A percentile compares a stretch with the other conserved stretches of the same genome.
Evolutionary conservation across 2,797 vertebrate genomes (phyloP).

Genomic region (Cheirogaleus major): DNA sequence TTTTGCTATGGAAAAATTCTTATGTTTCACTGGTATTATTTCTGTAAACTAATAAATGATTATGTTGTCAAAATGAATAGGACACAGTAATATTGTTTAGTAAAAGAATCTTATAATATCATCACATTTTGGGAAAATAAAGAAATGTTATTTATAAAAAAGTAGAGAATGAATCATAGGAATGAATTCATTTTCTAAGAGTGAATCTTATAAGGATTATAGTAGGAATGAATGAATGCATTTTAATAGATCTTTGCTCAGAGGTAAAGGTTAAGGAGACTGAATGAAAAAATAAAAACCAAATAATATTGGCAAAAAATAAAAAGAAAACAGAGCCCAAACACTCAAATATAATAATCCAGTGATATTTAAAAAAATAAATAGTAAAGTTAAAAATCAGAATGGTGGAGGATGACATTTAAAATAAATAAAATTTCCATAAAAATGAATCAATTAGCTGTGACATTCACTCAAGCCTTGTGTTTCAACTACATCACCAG

Average conservation of each 20-base stretch:
- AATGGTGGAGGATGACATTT: not conserved
- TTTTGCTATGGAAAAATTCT: not conserved
- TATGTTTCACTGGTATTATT: not conserved
- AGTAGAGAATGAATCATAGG: not conserved
- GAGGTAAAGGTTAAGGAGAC: not conserved
- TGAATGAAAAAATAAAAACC: not conserved
- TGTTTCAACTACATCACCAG: not conserved
- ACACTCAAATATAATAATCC: not conserved
- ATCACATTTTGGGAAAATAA: not conserved
- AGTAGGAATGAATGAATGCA: not conserved
- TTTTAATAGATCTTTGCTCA: not conserved
- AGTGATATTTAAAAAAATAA: not conserved
- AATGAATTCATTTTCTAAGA: not conserved
- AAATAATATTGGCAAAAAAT: not conserved
- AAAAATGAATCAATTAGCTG: constrained; percentile 15
- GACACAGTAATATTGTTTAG: not conserved
- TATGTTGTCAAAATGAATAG: constrained; percentile 11
- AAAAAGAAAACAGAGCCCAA: no score
- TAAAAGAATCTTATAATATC: not conserved
- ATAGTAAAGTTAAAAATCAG: not conserved
- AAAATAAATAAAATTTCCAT: constrained; percentile 39
- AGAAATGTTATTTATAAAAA: not conserved
- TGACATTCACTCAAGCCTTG: not conserved
- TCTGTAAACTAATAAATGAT: not conserved
- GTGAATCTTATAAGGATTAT: not conserved